phyloP scores from a whole-genome alignment of 53 echinoderm and acorn worm genomes.

The Holothuria leucospilota region DNA sequence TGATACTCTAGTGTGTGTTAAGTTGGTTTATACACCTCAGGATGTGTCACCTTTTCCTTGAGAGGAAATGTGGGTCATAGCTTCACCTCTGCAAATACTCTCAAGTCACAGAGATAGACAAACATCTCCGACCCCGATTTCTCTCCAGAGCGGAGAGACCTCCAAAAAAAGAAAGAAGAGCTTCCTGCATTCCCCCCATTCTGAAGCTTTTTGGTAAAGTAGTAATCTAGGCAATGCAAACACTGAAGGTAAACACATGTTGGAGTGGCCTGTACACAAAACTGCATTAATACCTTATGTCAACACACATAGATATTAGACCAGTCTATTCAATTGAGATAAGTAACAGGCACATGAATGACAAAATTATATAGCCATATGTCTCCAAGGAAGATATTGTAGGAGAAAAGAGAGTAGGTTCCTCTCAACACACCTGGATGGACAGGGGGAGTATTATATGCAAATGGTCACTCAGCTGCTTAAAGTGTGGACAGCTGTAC shows the following conservation, averaged over 20 bases:
- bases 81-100: slow-evolving; percentile 45
- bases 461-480: no score
- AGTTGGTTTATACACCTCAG: no score
- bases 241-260: slow-evolving; percentile 26
- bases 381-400: no score
- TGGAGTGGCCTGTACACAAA: slow-evolving; percentile 48
- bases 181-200: not conserved
- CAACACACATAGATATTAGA: slow-evolving; percentile 44
- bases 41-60: no score
- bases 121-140: slow-evolving; percentile 39
- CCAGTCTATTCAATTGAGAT: slow-evolving; percentile 23
- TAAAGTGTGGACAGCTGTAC: no score
- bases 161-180: not conserved
- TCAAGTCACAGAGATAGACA: slow-evolving; percentile 45
- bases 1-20: not conserved
- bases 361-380: not conserved
- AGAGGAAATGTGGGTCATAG: slow-evolving; percentile 37
- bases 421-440: no score
- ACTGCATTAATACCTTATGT: slow-evolving; percentile 51
- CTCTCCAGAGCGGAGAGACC: slow-evolving; percentile 6
- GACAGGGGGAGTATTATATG: no score
- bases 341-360: slow-evolving; percentile 30
- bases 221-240: slow-evolving; percentile 50
- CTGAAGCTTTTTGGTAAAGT: not conserved
- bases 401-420: no score